Base-by-base conservation (phyloP, 2,888 invertebrate genomes). In the Pandemis corylana region DNA sequence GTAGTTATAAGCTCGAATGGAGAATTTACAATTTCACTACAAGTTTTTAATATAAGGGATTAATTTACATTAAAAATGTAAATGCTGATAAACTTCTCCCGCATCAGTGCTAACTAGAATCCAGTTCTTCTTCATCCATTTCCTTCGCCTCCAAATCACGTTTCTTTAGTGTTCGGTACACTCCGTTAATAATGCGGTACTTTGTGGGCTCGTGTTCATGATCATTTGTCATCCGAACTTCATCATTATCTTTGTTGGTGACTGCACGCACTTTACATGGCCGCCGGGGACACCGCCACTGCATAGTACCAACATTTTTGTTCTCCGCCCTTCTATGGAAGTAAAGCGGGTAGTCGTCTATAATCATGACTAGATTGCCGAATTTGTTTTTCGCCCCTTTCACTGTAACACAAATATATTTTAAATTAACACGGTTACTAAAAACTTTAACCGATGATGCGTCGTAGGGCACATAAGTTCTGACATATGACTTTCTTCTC, bases 281-380 rank as follows among this genome's bases (percentile, higher is more conserved):
- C 9, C 75, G 42, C 4, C 41, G 46, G 2, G 66, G 70, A n/a
- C 76, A 77, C n/a, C 77, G 42, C 63, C 66, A 66, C 69, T 76
- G 71, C 42, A 66, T 62, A 2, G 68, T 72, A 15, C 46, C 65
- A 0, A 0, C 6, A n/a, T 28, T 59, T 49, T 67, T 68, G 67
- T 66, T 64, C 15, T 65, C 68, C 42, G 69, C 20, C 20, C 15
- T 15, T 9, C 56, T 61, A 12, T 75, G 76, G 41, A 68, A 75
- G 68, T 73, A 76, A 28, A 75, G 71, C 2, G 76, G 53, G 53
- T 76, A 68, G 5, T 65, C 28, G 51, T 75, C 70, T 41, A 76
- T 13, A 28, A 76, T 15, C 65, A 76, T 75, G 6, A 76, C 75
- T 15, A 75, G 42, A 36, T 71, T 76, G 49, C 76, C 76, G 28